Evolutionary conservation across 2,113 vertebrate species (phyloP), one percentile per base, ranked within the genome.

Genomic region (Microtus oregoni): DNA sequence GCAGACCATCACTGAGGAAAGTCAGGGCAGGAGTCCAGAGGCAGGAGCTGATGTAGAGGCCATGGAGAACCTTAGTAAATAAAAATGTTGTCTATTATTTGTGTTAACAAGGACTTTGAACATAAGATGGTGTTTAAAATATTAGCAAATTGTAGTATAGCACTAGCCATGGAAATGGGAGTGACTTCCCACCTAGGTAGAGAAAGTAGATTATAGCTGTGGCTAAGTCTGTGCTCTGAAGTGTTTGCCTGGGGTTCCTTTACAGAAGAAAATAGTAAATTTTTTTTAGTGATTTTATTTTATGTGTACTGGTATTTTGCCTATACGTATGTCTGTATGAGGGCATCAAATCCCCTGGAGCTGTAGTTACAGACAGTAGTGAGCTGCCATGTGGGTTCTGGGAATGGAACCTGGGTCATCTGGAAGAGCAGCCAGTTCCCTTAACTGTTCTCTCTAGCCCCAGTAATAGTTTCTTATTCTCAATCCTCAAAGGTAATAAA

Each of bases 91-190:
- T 58, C 13, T 90, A 67, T 68, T 67, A 38, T 77, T 35, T 87
- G 52, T 96, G 61, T 79, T 77, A 88, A 86, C 30, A 47, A 61
- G 32, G 50, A 92, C 67, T 95, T 75, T 90, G 87, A 95, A 88
- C 47, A 30, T 44, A 30, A 92, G 19, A 61, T 28, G 11, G 47
- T 7, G 12, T 7, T 78, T 92, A 58, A 85, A 93, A 82, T 89
- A 91, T 75, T 38, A 82, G 79, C 79, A 82, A 26, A 82, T 15
- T 61, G 52, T 82, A 38, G 55, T 82, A 38, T 85, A 47, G 19
- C 79, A 87, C 41, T 92, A 55, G 5, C 81, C 58, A 32, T 92
- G 96, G 86, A 47, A 70, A 44, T 90, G 26, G 70, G 81, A 72
- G 41, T 91, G 41, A 67, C 63, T 28, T 44, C 58, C 44, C 9